These are phyloP conservation scores for Stigmatopora argus DNA, from an alignment of 2,113 vertebrate species.

Conservation along the genomic window DNA sequence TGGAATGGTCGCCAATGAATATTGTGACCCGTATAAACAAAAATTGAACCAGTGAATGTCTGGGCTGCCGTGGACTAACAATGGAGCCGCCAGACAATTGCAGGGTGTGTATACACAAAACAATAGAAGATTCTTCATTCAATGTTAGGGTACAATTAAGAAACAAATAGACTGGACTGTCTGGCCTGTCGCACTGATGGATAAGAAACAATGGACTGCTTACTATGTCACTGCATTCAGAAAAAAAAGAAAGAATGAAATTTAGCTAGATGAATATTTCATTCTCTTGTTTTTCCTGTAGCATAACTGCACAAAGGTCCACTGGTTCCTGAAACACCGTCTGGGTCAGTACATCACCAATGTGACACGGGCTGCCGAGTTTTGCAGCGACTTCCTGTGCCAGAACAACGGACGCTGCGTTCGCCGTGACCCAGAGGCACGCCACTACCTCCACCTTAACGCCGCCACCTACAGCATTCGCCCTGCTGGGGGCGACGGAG, in stretches of 20 bases:
- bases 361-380: conserved; percentile 70
- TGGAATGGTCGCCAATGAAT: too few species aligned
- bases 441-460: conserved; percentile 71
- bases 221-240: background rate
- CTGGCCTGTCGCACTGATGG: background rate
- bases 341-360: conserved; percentile 73
- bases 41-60: too few species aligned
- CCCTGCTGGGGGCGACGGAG: conserved; percentile 29
- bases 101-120: too few species aligned
- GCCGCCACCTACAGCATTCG: conserved; percentile 61
- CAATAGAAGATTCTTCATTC: background rate
- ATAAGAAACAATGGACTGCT: background rate
- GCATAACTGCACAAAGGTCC: conserved; percentile 72
- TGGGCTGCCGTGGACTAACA: background rate
- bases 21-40: too few species aligned
- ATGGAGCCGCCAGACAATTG: background rate
- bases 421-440: conserved; percentile 55
- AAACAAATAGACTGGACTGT: background rate
- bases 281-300: conserved; percentile 30
- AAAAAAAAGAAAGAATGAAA: background rate
- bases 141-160: background rate
- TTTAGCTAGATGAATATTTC: background rate
- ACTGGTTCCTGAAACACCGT: conserved; percentile 63
- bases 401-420: conserved; percentile 65
- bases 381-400: conserved; percentile 70